phyloP scores from a whole-genome alignment of 2,797 vertebrate species.

The Coilia nasus region DNA sequence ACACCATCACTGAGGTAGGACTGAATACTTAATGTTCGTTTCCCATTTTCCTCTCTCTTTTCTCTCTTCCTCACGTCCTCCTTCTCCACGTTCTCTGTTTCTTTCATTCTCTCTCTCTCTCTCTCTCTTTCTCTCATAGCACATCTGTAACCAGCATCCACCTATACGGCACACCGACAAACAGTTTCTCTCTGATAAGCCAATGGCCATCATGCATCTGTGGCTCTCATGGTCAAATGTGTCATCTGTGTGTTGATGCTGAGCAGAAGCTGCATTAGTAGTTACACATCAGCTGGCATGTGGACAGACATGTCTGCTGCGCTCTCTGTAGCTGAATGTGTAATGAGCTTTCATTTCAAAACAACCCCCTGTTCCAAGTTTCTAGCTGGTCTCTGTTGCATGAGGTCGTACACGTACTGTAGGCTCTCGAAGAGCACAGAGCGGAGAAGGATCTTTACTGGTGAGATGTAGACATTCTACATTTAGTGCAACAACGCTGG shows the following conservation, averaged over 20 bases:
- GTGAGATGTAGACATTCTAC: background rate
- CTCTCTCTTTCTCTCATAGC: constrained; percentile 23
- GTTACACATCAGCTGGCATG: background rate
- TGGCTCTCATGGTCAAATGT: background rate
- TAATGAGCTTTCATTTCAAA: constrained; percentile 1
- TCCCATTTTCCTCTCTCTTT: constrained; percentile 20
- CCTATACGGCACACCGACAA: constrained; percentile 7
- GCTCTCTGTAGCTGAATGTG: background rate
- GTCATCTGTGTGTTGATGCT: constrained; percentile 13
- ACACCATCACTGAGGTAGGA: constrained; percentile 46
- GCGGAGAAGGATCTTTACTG: background rate
- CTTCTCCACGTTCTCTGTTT: constrained; percentile 4
- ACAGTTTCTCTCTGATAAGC: constrained; percentile 22
- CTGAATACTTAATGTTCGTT: constrained; percentile 22
- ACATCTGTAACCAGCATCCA: constrained; percentile 12
- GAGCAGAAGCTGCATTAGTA: background rate
- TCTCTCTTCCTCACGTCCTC: constrained; percentile 23
- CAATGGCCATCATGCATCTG: constrained; percentile 26
- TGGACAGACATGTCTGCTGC: background rate
- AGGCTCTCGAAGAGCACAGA: background rate
- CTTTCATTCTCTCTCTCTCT: background rate
- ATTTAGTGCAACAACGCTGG: background rate
- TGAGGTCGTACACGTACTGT: background rate
- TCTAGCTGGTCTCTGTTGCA: background rate
- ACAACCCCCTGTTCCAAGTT: background rate